Evolutionary conservation across 2,113 vertebrate genomes (phyloP), one percentile per base, ranked within the genome.

Genomic region (Pandion haliaetus): DNA sequence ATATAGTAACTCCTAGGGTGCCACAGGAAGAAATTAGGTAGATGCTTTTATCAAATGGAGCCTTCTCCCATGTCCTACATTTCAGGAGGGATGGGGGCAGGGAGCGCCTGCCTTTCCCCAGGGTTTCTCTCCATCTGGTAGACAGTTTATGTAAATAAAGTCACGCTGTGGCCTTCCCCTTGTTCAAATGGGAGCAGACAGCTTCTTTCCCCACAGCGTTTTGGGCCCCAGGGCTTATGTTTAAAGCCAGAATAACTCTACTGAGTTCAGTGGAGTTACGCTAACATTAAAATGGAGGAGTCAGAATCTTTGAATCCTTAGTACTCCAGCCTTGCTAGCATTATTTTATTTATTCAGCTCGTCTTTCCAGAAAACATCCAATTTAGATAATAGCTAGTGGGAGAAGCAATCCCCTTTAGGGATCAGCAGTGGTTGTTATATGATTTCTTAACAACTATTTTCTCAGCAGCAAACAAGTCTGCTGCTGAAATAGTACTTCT

Each of bases 341-440:
- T 82, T 96, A 94, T 90, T 97, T 96, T 97, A 96, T 96, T 97
- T 97, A 97, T 97, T 97, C 96, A 97, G 86, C 88, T 95, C 50
- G 9, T 96, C 95, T 96, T 97, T 97, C 94, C 96, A 91, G 95
- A 95, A 97, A 96, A 97, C 90, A 97, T 97, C 92, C 97, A 97
- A 97, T 97, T 98, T 97, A 97, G 97, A 97, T 98, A 97, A 96
- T 91, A 94, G 96, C 93, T 96, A 94, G 90, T 96, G 95, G 95
- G 97, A 95, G 91, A 96, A 97, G 90, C 95, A 97, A 95, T 93
- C 85, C 97, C 93, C 97, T 97, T 97, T 86, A 96, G 96, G 96
- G 95, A 97, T 96, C 91, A 94, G 94, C 91, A 91, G 62, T 66
- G 89, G 95, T 95, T 96, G 96, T 97, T 98, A 96, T 59, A 96